Evolutionary conservation across 2,888 invertebrate genomes (phyloP), one percentile per base, ranked within the genome.

Genomic region (Ernsta delagoae): DNA sequence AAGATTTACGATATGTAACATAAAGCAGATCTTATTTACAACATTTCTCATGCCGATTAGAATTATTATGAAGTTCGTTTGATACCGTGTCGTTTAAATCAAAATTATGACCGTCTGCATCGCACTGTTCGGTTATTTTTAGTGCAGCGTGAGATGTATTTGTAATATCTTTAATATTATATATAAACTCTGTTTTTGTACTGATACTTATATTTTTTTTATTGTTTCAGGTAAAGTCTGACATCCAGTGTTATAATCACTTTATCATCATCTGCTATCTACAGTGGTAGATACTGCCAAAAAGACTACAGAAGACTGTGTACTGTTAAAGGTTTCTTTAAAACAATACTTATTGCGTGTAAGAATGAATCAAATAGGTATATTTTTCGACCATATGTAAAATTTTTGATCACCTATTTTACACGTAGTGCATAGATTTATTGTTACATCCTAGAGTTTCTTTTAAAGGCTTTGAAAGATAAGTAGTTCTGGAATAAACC

Each of bases 21-120:
- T 64, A 64, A 63, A 63, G 34, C 16, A 59, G 53, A 63, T 16
- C 59, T 63, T 63, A 62, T 63, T 53, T 50, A 64, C 53, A 16
- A 43, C 59, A 57, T 36, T 50, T 57, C 63, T 54, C 59, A 31
- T 6, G 16, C 43, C n/a, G 59, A 70, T 64, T 70, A 70, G 59
- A 64, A 54, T 70, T 62, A 69, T 62, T 57, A 59, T 59, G 48
- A 53, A 39, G 36, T 62, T 31, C 68, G 62, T 68, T 62, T 64
- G 69, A 70, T 68, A 56, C 31, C 8, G 53, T 68, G 54, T 50
- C 62, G 39, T 68, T 62, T 66, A 54, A 66, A 66, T 66, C 60
- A 53, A 60, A 60, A 60, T 60, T 66, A 60, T 60, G 53, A 60
- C 60, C 53, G 41, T 41, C 12, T 66, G 66, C 39, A 24, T 39